phyloP scores from a whole-genome alignment of 2,797 vertebrate genomes.

The Hydrophis major region DNA sequence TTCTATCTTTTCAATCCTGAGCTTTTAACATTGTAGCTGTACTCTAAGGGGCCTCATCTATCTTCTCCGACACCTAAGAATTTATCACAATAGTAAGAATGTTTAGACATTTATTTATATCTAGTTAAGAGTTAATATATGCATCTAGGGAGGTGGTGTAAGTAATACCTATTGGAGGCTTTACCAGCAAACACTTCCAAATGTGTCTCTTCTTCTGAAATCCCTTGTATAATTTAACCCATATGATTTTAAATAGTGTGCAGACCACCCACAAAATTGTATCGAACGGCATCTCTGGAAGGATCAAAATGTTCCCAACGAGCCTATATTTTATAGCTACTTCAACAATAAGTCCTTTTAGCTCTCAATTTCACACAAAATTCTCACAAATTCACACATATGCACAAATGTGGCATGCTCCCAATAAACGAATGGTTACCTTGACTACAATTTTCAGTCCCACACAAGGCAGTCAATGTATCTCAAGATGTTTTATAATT shows the following conservation, averaged over 20 bases:
- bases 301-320: neutral
- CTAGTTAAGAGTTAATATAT: constrained; percentile 49
- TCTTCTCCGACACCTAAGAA: constrained; percentile 57
- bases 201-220: constrained; percentile 52
- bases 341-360: neutral
- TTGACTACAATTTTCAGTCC: neutral
- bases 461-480: neutral
- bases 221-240: constrained; percentile 54
- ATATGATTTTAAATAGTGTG: constrained; percentile 46
- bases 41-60: constrained; percentile 24
- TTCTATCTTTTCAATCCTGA: constrained; percentile 41
- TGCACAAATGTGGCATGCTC: neutral
- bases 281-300: neutral
- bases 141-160: constrained; percentile 55
- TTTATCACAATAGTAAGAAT: constrained; percentile 65
- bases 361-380: neutral
- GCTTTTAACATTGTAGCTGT: constrained; percentile 58
- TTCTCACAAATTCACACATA: neutral
- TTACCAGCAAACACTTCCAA: constrained; percentile 48
- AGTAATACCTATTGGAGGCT: constrained; percentile 40
- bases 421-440: neutral
- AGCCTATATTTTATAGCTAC: neutral
- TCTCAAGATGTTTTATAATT: neutral
- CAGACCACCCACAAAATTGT: constrained; percentile 61
- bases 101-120: constrained; percentile 69